Evolutionary conservation across 2,888 invertebrate genomes (phyloP), one percentile per base, ranked within the genome.

Genomic region (Aphodius sticticus): DNA sequence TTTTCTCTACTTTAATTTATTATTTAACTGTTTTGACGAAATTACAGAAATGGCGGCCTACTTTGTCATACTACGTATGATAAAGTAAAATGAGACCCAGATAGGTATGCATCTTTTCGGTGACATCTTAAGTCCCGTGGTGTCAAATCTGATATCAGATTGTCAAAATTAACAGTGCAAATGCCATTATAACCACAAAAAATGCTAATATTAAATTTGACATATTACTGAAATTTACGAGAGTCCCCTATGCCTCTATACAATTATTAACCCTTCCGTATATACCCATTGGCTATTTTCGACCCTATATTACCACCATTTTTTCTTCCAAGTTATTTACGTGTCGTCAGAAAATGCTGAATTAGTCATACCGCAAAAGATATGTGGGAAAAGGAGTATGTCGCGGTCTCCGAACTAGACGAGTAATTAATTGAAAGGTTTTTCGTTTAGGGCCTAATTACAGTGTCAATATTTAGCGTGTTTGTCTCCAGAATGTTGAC

Each of bases 381-480:
- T 53, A 53, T 53, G 53, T 53, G 53, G 53, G 53, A 53, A 53
- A 53, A 7, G 53, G 53, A 53, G 12, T 53, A 53, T 53, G 53
- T 53, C 53, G 1, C 53, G 1, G 12, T 53, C 7, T 53, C 12
- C 53, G 1, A 9, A 5, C 53, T 0, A 53, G 53, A 2, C 0
- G 4, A 53, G 53, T 53, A 12, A 53, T 53, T 53, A 53, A 53
- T 53, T 53, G 53, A 53, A 53, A 53, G 53, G 53, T 53, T 53
- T 53, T 53, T 53, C 26, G 53, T 53, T 53, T 1, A 2, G 1
- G 53, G 53, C 53, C 53, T 53, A 53, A 53, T 53, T 53, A 53
- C 53, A 53, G 53, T 53, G 53, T 53, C 53, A 53, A 53, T 53
- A 53, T 53, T 53, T 53, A 53, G 53, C 53, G 53, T 53, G 53